phyloP scores from a whole-genome alignment of 2,113 vertebrate species.

The Steatornis caripensis region DNA sequence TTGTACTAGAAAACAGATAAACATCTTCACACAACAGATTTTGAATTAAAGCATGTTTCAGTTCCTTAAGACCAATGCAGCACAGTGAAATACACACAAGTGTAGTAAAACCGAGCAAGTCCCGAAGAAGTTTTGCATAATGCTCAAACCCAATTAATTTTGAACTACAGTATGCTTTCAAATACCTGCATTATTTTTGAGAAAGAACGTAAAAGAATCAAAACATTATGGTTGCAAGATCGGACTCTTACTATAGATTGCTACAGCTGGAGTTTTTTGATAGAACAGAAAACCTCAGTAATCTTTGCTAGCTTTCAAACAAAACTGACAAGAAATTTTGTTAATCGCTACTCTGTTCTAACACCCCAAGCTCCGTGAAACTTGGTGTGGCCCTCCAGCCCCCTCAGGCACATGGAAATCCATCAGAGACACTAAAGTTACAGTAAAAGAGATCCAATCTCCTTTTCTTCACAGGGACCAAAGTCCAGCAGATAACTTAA shows the following conservation, averaged over 20 bases:
- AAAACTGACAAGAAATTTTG: background rate
- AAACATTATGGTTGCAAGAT: background rate
- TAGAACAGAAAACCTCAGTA: background rate
- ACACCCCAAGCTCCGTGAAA: accelerated
- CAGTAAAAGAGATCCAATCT: background rate
- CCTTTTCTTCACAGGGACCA: background rate
- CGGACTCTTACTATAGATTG: background rate
- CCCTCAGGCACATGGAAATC: background rate
- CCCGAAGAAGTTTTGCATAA: background rate
- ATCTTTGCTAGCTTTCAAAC: background rate
- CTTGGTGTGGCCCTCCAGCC: background rate
- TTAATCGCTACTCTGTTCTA: background rate
- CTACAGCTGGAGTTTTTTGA: background rate
- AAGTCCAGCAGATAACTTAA: background rate
- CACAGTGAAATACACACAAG: background rate
- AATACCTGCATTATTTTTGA: background rate
- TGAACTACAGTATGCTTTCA: background rate
- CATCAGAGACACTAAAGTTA: background rate
- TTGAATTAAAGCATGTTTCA: background rate
- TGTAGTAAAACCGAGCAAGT: background rate
- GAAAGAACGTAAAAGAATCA: background rate
- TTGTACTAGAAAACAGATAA: background rate
- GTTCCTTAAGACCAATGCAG: background rate
- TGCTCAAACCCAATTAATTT: background rate
- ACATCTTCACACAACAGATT: background rate